Conservation (phyloP, 1,140 invertebrate genomes). For the Tenebrio molitor region DNA sequence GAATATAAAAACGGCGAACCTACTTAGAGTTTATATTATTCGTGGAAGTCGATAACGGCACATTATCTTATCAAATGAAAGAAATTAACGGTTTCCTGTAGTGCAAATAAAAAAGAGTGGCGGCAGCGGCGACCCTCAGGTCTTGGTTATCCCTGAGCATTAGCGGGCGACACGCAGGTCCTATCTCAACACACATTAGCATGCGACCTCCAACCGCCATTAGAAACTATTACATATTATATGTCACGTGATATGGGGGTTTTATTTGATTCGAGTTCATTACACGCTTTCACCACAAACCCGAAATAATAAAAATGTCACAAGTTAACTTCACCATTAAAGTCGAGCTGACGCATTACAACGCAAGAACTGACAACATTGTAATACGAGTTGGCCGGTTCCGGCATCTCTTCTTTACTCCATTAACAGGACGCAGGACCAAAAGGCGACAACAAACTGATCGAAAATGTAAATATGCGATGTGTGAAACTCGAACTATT, state of each 20-base stretch:
- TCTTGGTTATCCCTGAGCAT: conserved; percentile 45
- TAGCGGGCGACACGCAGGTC: conserved; percentile 50
- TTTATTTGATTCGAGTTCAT: conserved; percentile 54
- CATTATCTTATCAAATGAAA: conserved; percentile 48
- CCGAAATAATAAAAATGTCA: conserved; percentile 38
- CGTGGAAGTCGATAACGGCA: conserved; percentile 20
- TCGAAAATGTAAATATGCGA: conserved; percentile 3
- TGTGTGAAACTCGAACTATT: not conserved
- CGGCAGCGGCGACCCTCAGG: conserved; percentile 1
- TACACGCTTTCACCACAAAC: conserved; percentile 51
- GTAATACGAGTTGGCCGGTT: conserved; percentile 36
- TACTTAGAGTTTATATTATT: conserved; percentile 4
- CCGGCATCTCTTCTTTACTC: conserved; percentile 10
- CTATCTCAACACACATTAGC: conserved; percentile 56
- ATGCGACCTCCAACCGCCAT: conserved; percentile 54
- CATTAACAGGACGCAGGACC: conserved; percentile 6
- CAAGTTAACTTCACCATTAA: conserved; percentile 38
- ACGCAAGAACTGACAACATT: conserved; percentile 31
- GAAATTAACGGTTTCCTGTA: conserved; percentile 44
- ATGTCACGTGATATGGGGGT: conserved; percentile 51
- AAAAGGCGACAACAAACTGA: not conserved
- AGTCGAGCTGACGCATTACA: conserved; percentile 26
- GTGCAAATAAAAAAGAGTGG: conserved; percentile 29
- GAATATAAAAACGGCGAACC: conserved; percentile 10
- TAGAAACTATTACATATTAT: conserved; percentile 56